phyloP scores from a whole-genome alignment of 2,888 invertebrate species.

The Incurvaria masculella region DNA sequence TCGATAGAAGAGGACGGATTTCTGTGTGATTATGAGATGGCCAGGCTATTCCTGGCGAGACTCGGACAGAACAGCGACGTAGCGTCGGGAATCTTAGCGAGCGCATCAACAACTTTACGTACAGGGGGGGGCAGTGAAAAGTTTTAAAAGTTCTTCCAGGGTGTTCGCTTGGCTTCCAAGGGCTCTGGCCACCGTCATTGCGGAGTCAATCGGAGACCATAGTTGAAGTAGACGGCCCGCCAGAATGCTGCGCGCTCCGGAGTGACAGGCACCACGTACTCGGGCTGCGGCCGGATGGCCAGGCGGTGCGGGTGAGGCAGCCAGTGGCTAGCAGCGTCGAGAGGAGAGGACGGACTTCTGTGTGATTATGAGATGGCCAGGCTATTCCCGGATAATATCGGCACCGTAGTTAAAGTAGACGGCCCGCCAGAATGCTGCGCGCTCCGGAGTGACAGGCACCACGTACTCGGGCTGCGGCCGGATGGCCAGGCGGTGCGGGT shows the following conservation, averaged over 20 bases:
- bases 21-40: too few species aligned
- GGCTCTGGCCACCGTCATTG: constrained; percentile 38
- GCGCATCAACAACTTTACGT: constrained; percentile 34
- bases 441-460: constrained; percentile 37
- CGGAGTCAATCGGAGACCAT: constrained; percentile 37
- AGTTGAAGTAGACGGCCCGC: constrained; percentile 36
- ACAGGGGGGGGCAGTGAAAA: constrained; percentile 32
- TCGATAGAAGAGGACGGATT: constrained; percentile 36
- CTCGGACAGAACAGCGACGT: constrained; percentile 42
- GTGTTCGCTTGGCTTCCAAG: constrained; percentile 31
- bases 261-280: constrained; percentile 40
- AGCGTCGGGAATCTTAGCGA: constrained; percentile 41
- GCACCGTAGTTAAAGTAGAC: constrained; percentile 38
- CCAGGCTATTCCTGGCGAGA: constrained; percentile 14
- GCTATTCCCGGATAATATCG: constrained; percentile 19
- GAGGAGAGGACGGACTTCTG: constrained; percentile 39
- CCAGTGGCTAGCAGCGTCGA: constrained; percentile 37
- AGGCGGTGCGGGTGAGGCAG: constrained; percentile 36
- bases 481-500: constrained; percentile 37
- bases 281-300: constrained; percentile 37
- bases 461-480: constrained; percentile 42
- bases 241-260: constrained; percentile 44
- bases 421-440: constrained; percentile 41
- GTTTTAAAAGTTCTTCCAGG: constrained; percentile 27
- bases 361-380: too few species aligned